Evolutionary conservation across 2,113 vertebrate species (phyloP).

Genomic region (Sclerurus mexicanus): DNA sequence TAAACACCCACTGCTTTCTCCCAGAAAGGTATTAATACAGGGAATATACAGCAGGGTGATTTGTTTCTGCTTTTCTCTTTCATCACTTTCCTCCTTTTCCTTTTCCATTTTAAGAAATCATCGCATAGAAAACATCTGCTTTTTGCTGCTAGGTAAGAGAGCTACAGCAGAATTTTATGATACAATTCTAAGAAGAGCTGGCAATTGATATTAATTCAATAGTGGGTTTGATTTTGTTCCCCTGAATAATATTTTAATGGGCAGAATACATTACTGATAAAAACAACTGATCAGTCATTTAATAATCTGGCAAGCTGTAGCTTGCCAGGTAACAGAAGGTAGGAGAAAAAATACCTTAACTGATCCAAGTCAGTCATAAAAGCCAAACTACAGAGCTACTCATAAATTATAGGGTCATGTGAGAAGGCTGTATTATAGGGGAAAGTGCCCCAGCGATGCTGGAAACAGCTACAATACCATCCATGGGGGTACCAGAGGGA

Average conservation of each 20-base stretch:
- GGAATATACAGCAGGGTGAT: neutral
- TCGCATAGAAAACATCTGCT: neutral
- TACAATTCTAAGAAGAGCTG: neutral
- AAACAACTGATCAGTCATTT: neutral
- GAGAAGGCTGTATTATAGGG: neutral
- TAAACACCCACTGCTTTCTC: neutral
- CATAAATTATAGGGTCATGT: neutral
- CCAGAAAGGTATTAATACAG: neutral
- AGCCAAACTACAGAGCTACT: neutral
- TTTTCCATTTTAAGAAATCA: neutral
- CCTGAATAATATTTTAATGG: neutral
- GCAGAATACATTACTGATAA: neutral
- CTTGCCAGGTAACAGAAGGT: neutral
- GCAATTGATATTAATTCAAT: conserved; percentile 3
- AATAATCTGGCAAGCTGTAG: neutral
- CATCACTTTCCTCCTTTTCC: neutral
- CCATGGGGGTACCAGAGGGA: neutral
- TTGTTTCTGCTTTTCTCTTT: neutral
- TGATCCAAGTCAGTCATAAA: neutral
- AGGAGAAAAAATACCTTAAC: neutral
- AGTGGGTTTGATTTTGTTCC: too few relatives aligned
- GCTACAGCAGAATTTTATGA: neutral
- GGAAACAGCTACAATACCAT: too few relatives aligned
- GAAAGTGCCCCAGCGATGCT: accelerated
- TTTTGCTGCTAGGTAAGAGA: neutral